A percentile compares a stretch with the other conserved stretches of the same genome.
Conservation (phyloP, 2,797 vertebrate genomes). For the Chrysocyon brachyurus region DNA sequence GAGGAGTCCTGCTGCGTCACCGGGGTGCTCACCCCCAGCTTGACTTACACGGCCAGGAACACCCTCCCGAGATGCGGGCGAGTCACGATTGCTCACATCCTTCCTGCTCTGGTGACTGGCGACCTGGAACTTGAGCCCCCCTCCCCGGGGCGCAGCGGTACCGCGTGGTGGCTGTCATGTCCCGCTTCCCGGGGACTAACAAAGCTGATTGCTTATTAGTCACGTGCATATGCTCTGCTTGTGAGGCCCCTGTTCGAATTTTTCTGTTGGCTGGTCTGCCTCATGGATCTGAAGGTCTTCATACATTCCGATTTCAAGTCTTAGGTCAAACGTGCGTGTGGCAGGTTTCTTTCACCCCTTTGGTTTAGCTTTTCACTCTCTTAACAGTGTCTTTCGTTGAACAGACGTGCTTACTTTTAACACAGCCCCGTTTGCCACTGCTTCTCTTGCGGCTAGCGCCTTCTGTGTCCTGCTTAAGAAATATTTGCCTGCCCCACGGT, state of each 20-base stretch:
- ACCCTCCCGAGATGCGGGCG: fast-evolving
- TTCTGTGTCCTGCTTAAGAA: not conserved
- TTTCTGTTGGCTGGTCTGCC: not conserved
- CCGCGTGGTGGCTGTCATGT: not conserved
- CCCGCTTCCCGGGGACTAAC: not conserved
- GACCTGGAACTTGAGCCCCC: not conserved
- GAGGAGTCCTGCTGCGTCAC: not conserved
- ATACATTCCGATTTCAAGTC: not conserved
- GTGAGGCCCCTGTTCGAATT: not conserved
- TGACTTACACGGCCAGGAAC: not conserved
- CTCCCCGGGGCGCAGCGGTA: too few species aligned
- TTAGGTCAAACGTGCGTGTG: not conserved
- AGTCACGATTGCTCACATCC: not conserved
- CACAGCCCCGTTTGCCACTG: not conserved
- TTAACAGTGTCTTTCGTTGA: not conserved
- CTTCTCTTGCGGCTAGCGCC: not conserved
- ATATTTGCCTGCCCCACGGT: not conserved
- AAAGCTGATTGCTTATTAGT: fast-evolving
- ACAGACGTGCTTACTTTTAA: not conserved
- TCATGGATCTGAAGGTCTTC: not conserved
- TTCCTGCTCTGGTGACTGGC: not conserved
- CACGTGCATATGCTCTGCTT: not conserved
- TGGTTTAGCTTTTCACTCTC: not conserved
- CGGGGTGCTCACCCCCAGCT: not conserved
- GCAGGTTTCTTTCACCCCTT: not conserved